Percentiles rank a stretch among this genome's conserved stretches.
Conservation (phyloP, 1,140 invertebrate species). For the Drosophila hydei region DNA sequence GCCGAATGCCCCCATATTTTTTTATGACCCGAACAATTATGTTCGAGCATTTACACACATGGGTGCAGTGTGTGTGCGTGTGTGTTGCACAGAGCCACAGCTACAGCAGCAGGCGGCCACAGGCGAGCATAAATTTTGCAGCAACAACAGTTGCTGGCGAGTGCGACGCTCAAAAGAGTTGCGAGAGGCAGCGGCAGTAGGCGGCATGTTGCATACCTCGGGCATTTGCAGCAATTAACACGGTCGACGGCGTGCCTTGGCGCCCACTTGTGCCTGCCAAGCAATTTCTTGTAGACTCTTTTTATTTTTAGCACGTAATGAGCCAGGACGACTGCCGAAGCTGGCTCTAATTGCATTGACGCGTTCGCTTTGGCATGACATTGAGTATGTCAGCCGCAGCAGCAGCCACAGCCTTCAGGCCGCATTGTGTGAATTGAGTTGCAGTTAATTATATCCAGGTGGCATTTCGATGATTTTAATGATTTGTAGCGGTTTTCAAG, state of each 20-base stretch:
- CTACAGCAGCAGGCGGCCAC: constrained; percentile 33
- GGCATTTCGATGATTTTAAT: constrained; percentile 76
- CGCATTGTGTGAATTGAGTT: constrained; percentile 63
- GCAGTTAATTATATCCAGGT: constrained; percentile 73
- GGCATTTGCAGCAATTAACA: constrained; percentile 80
- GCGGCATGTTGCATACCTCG: constrained; percentile 56
- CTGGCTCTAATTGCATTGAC: constrained; percentile 72
- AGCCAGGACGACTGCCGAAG: constrained; percentile 48
- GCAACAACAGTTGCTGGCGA: constrained; percentile 49
- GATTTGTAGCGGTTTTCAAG: constrained; percentile 70
- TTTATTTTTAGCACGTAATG: constrained; percentile 69
- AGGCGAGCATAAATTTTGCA: constrained; percentile 62
- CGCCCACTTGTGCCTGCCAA: constrained; percentile 65
- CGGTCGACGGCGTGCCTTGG: constrained; percentile 76
- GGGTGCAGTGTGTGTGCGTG: not conserved
- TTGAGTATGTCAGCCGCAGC: not conserved
- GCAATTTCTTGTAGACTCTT: constrained; percentile 22
- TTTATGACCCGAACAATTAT: constrained; percentile 15
- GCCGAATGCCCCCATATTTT: constrained; percentile 6
- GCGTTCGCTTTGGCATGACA: constrained; percentile 60
- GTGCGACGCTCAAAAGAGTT: no score
- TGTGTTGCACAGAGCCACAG: constrained; percentile 16
- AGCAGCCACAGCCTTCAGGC: not conserved
- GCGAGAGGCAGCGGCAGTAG: not conserved
- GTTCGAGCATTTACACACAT: constrained; percentile 6